A percentile compares a stretch with the other conserved stretches of the same genome.
Evolutionary conservation across 2,888 invertebrate species (phyloP).

Genomic region (Holacanthella duospinosa): DNA sequence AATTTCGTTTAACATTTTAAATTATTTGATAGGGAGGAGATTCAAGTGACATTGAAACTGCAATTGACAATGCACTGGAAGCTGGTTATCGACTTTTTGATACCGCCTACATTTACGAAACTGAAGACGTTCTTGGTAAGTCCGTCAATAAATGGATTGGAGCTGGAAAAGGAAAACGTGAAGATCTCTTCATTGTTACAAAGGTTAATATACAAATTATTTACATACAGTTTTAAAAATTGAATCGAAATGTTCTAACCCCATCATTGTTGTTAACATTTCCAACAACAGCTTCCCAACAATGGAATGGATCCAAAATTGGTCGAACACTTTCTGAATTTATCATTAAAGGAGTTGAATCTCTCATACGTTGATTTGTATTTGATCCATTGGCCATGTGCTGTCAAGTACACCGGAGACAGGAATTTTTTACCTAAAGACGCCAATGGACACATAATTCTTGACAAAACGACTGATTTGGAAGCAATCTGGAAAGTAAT

Average conservation of each 20-base stretch:
- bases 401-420: constrained; percentile 53
- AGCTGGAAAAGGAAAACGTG: constrained; percentile 56
- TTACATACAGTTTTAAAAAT: constrained; percentile 1
- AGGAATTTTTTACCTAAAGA: constrained; percentile 43
- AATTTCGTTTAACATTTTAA: neutral
- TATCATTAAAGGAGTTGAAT: constrained; percentile 57
- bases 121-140: constrained; percentile 63
- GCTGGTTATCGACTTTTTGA: constrained; percentile 76
- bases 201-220: constrained; percentile 49
- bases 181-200: constrained; percentile 73
- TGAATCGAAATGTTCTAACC: too few relatives aligned
- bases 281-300: constrained; percentile 54
- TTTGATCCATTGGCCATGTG: constrained; percentile 66
- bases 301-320: constrained; percentile 54
- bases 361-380: constrained; percentile 73
- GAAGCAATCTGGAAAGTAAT: constrained; percentile 59
- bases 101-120: constrained; percentile 64
- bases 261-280: too few relatives aligned
- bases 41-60: constrained; percentile 52
- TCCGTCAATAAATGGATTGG: constrained; percentile 61
- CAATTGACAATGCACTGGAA: constrained; percentile 58
- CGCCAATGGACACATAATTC: constrained; percentile 17
- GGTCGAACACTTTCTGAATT: constrained; percentile 56
- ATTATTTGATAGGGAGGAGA: constrained; percentile 14
- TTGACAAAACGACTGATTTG: constrained; percentile 46